phyloP scores from a whole-genome alignment of 2,113 vertebrate genomes.

The Centropus unirufus region DNA sequence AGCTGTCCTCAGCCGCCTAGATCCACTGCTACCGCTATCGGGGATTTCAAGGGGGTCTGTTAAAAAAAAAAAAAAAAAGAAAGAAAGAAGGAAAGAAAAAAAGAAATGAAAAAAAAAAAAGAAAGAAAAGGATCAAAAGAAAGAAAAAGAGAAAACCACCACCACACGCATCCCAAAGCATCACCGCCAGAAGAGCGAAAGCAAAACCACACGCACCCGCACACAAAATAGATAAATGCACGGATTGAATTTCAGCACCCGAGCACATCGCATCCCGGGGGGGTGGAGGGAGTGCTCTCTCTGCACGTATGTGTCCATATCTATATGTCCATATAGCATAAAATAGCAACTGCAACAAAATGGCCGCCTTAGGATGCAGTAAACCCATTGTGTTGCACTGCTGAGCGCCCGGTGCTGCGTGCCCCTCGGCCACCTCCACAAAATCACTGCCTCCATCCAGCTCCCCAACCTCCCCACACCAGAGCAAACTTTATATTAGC shows the following conservation, averaged over 20 bases:
- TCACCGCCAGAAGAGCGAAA: not conserved
- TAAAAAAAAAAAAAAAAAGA: conserved; percentile 35
- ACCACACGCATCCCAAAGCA: conserved; percentile 38
- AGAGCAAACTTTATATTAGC: conserved; percentile 87
- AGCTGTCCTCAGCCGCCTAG: conserved; percentile 92
- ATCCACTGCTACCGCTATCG: conserved; percentile 84
- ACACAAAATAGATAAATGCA: conserved; percentile 70
- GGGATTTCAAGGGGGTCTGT: conserved; percentile 89
- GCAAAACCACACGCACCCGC: not conserved
- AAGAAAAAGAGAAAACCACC: not conserved
- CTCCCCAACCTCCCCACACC: conserved; percentile 81
- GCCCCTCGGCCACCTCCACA: conserved; percentile 60
- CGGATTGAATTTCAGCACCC: conserved; percentile 68
- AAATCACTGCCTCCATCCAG: conserved; percentile 55
- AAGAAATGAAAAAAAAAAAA: not conserved
- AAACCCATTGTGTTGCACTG: conserved; percentile 78
- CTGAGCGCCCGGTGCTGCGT: conserved; percentile 53
- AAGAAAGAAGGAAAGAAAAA: not conserved
- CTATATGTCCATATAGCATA: conserved; percentile 70
- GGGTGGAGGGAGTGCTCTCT: not conserved
- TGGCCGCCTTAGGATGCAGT: conserved; percentile 81
- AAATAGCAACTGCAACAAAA: conserved; percentile 82
- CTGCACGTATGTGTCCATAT: not conserved
- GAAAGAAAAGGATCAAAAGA: not conserved
- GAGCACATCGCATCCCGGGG: conserved; percentile 17